Base-by-base conservation (phyloP, 1,140 invertebrate species). In the Drosophila nebulosa region DNA sequence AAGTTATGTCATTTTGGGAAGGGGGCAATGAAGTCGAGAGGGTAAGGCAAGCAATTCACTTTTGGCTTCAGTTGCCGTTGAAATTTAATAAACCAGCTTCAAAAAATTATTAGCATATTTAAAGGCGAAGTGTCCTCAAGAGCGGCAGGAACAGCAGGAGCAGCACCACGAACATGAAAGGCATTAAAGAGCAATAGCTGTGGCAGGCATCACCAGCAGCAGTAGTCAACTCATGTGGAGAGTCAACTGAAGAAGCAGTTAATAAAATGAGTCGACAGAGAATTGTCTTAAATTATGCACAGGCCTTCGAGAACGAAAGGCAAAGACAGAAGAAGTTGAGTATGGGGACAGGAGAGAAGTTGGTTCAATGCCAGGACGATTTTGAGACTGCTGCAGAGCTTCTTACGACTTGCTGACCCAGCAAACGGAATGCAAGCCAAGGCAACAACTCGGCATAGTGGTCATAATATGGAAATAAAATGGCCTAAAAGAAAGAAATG, bases 91-190 rank as follows among this genome's bases (percentile, higher is more conserved):
- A 86, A 83, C 66, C 74, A 72, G 74, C 74, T 67, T 64, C 62
- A 74, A 60, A 59, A 59, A 88, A 88, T 85, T 81, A 86, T 86
- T 86, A 88, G 83, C 81, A 86, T 86, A 86, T 86, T 86, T 69
- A 81, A 69, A 68, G 64, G 64, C 65, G 35, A 62, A 60, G 61
- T 72, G 61, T 67, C 59, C 59, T 70, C 55, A 61, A 65, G 36
- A 42, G 64, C 75, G 2, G 10, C 30, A 30, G 63, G 39, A 42
- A 18, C 39, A 21, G 39, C 39, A 46, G 16, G 16, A 46, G 39
- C 39, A 46, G 16, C 57, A 46, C 53, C 53, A 76, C 42, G 51
- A 65, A 78, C 79, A 83, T 76, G 55, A 67, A 79, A 73, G 72
- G 27, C 53, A 50, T 57, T 58, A 60, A 66, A 66, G 42, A 18